These are phyloP conservation scores for Lasiommata megera DNA, from an alignment of 2,888 invertebrate species.

Conservation along the genomic window DNA sequence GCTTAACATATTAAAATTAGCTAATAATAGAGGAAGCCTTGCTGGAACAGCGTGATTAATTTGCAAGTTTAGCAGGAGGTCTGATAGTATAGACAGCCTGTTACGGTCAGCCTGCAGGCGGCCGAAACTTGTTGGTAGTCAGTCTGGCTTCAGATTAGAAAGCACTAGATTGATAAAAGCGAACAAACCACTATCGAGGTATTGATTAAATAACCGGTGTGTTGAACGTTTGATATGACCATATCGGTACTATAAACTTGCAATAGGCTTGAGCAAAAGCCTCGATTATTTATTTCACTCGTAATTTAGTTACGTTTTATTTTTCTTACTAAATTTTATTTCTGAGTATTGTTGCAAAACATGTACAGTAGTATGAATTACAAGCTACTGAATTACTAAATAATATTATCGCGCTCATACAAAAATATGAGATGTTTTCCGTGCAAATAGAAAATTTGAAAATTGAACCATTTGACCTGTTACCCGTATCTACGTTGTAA, in stretches of 20 bases:
- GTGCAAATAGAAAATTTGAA: no score
- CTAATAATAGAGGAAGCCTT: conserved; percentile 19
- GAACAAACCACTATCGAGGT: conserved; percentile 20
- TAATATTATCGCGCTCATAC: no score
- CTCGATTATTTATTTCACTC: no score
- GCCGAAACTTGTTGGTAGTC: conserved; percentile 49
- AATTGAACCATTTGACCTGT: no score
- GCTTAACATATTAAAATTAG: conserved; percentile 3
- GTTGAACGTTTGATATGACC: conserved; percentile 16
- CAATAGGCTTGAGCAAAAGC: neutral
- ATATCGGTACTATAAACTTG: conserved; percentile 5
- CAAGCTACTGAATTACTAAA: no score
- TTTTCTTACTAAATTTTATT: no score
- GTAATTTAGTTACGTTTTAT: no score
- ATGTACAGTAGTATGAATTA: no score
- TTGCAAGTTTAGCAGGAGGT: conserved; percentile 32
- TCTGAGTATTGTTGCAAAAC: no score
- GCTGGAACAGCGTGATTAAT: conserved; percentile 32
- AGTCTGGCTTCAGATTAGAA: conserved; percentile 29
- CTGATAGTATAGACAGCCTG: conserved; percentile 28
- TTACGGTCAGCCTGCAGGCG: conserved; percentile 33
- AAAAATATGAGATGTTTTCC: no score
- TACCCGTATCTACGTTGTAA: no score
- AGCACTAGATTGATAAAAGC: conserved; percentile 24
- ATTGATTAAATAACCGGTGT: conserved; percentile 14